Conservation (phyloP, 2,888 invertebrate species). For the Atethmia centrago region DNA sequence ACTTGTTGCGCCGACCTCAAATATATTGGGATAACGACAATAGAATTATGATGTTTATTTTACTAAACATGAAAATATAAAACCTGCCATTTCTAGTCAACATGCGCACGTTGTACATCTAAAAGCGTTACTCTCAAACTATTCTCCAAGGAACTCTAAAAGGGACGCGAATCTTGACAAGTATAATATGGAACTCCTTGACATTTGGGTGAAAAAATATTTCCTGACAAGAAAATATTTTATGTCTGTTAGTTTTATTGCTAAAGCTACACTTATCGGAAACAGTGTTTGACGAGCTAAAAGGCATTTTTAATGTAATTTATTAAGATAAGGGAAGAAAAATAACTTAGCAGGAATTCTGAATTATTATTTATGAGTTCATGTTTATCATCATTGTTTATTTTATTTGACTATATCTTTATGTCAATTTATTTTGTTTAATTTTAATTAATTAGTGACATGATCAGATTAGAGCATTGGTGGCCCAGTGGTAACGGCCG, state of each 20-base stretch:
- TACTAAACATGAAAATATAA: not conserved
- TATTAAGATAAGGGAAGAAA: too few species aligned
- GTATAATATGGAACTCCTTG: slow-evolving; percentile 27
- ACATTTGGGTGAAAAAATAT: slow-evolving; percentile 27
- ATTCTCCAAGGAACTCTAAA: slow-evolving; percentile 39
- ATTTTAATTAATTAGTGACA: too few species aligned
- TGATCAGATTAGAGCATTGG: too few species aligned
- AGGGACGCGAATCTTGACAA: slow-evolving; percentile 27
- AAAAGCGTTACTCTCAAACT: slow-evolving; percentile 19
- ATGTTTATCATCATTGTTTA: too few species aligned
- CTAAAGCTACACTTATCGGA: not conserved
- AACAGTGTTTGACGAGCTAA: not conserved
- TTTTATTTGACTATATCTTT: too few species aligned
- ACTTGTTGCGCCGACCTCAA: too few species aligned
- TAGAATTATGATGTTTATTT: not conserved
- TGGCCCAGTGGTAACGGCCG: too few species aligned
- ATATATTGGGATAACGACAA: too few species aligned
- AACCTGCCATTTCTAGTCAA: slow-evolving; percentile 11
- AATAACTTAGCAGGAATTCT: too few species aligned
- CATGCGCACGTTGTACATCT: not conserved
- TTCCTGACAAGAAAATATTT: slow-evolving; percentile 4
- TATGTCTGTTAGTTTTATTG: slow-evolving; percentile 9
- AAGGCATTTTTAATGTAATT: not conserved
- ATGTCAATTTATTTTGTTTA: too few species aligned
- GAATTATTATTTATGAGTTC: too few species aligned